A percentile compares a stretch with the other conserved stretches of the same genome.
Evolutionary conservation across 1,140 invertebrate species (phyloP).

Genomic region (Drosophila sturtevanti): DNA sequence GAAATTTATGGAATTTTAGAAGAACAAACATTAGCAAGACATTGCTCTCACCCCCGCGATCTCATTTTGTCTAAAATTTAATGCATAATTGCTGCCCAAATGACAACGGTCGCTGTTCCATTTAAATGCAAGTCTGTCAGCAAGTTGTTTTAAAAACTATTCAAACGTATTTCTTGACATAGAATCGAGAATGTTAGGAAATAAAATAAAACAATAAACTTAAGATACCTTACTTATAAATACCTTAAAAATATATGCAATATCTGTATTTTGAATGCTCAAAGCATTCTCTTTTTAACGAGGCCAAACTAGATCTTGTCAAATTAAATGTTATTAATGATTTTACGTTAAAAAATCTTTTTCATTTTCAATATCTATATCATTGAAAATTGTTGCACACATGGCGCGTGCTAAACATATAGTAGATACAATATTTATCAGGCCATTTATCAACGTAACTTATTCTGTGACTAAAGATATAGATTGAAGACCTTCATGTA

Average conservation of each 20-base stretch:
- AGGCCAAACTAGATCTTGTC: constrained; percentile 1
- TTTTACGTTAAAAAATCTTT: neutral
- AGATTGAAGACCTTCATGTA: too few relatives aligned
- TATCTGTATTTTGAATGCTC: neutral
- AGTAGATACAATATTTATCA: neutral
- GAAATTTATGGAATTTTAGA: constrained; percentile 35
- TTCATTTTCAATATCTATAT: neutral
- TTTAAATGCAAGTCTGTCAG: constrained; percentile 36
- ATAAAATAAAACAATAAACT: constrained; percentile 9
- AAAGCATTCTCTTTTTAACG: neutral
- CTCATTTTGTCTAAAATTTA: constrained; percentile 51
- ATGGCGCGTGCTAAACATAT: neutral
- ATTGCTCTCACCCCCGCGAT: constrained; percentile 29
- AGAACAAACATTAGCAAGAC: constrained; percentile 8
- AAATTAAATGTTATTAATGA: neutral
- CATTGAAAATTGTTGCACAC: neutral
- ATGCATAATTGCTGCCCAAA: constrained; percentile 40
- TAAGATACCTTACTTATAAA: neutral
- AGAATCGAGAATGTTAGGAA: constrained; percentile 1
- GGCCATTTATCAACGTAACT: neutral
- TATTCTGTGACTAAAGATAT: too few relatives aligned
- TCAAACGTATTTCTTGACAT: constrained; percentile 63
- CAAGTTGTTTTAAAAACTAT: constrained; percentile 36
- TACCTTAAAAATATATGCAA: too few relatives aligned
- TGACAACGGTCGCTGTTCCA: constrained; percentile 20